Evolutionary conservation across 2,888 invertebrate species (phyloP), one percentile per base, ranked within the genome.

Genomic region (Plagodis dolabraria): DNA sequence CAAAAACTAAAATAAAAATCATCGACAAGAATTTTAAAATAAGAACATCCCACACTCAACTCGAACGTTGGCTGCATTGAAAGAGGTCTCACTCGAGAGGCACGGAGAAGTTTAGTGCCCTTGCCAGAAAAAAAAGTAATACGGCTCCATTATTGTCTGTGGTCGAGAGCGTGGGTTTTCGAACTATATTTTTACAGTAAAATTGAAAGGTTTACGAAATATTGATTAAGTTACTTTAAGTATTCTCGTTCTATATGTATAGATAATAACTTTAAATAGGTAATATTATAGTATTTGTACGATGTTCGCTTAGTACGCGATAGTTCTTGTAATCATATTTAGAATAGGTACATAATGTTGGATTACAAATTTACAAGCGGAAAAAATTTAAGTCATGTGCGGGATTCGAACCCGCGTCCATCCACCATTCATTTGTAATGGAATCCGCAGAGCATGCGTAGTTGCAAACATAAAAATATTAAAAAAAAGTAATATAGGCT

Each of bases 11-110:
- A 71, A 64, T 68, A 70, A 71, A 69, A 74, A 72, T 65, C 58
- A 70, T 67, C 70, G 72, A 72, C 75, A 74, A 74, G 73, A 76
- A 78, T 75, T 79, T 82, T 73, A 70, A 81, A 85, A 80, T 77
- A 77, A 82, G 83, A 79, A 77, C 85, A 75, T 75, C 85, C 84
- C 85, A 85, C 85, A 82, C 82, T 79, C 76, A 72, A 82, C 81
- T 79, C 76, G 72, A 71, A 56, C 12, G 50, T 36, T 42, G 59
- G 59, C 49, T 68, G 72, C 73, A 79, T 77, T 78, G 71, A 78
- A 82, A 80, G 59, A 78, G 83, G 77, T 72, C 53, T 71, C 74
- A 71, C 71, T 77, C 76, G 64, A 78, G 80, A 72, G 76, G 71
- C 67, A 67, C 68, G 36, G 50, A 65, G 42, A 70, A 60, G 63